These are phyloP conservation scores for Zaprionus davidi DNA, from an alignment of 1,140 invertebrate species.

Conservation along the genomic window DNA sequence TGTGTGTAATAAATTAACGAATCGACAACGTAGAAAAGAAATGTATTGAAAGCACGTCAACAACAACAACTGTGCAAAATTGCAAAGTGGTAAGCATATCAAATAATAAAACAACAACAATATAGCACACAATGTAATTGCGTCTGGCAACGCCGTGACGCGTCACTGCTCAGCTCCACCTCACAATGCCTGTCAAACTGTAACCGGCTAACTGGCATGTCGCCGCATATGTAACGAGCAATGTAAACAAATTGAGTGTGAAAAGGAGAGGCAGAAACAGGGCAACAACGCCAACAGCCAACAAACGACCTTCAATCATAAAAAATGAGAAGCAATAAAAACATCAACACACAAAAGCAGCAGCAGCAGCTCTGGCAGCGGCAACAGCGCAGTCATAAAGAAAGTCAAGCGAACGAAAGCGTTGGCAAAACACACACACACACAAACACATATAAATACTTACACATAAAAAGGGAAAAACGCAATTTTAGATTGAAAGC, in stretches of 20 bases:
- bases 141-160: neutral
- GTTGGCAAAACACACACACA: slow-evolving; percentile 40
- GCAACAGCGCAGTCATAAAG: slow-evolving; percentile 39
- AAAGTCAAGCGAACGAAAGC: slow-evolving; percentile 50
- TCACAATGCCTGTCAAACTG: slow-evolving; percentile 35
- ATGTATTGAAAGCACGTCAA: slow-evolving; percentile 37
- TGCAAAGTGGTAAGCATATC: slow-evolving; percentile 15
- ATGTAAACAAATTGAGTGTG: slow-evolving; percentile 38
- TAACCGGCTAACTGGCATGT: slow-evolving; percentile 1
- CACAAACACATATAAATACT: slow-evolving; percentile 21
- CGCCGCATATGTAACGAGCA: slow-evolving; percentile 6
- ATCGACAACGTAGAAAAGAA: slow-evolving; percentile 33
- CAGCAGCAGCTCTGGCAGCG: slow-evolving; percentile 22
- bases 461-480: slow-evolving; percentile 52
- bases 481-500: slow-evolving; percentile 66
- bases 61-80: slow-evolving; percentile 27
- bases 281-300: slow-evolving; percentile 12
- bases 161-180: neutral
- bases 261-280: slow-evolving; percentile 25
- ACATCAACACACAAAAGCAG: slow-evolving; percentile 40
- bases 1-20: slow-evolving; percentile 59
- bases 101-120: neutral
- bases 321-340: slow-evolving; percentile 63
- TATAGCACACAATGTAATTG: slow-evolving; percentile 6
- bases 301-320: slow-evolving; percentile 73